A percentile compares a stretch with the other conserved stretches of the same genome.
Conservation (phyloP, 1,140 invertebrate species). For the Mylabris phalerata region DNA sequence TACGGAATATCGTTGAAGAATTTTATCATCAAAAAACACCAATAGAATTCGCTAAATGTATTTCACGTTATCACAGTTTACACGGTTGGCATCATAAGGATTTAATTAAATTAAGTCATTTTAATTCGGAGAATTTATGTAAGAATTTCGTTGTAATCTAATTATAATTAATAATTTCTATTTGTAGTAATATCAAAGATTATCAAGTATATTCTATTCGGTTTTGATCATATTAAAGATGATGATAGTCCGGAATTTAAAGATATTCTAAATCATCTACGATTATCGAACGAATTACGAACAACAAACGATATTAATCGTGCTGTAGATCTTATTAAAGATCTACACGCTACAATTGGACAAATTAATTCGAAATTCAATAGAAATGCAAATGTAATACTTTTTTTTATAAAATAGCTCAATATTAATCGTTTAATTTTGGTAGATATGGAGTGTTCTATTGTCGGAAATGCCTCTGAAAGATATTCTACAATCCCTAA, state of each 20-base stretch:
- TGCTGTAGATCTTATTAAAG: constrained; percentile 17
- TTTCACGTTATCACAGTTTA: constrained; percentile 50
- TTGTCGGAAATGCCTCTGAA: constrained; percentile 30
- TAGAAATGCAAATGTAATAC: constrained; percentile 14
- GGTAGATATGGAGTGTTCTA: constrained; percentile 34
- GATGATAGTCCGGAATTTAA: constrained; percentile 13
- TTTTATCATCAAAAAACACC: constrained; percentile 53
- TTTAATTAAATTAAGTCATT: constrained; percentile 57
- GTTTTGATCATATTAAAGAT: constrained; percentile 13
- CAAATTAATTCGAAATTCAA: constrained; percentile 19
- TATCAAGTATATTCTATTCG: constrained; percentile 26
- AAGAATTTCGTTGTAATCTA: constrained; percentile 14
- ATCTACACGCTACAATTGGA: constrained; percentile 20
- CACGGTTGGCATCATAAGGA: constrained; percentile 62
- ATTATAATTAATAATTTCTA: constrained; percentile 4
- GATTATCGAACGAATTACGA: constrained; percentile 17
- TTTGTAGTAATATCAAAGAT: constrained; percentile 24
- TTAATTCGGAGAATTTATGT: constrained; percentile 44
- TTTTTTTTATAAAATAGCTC: neutral
- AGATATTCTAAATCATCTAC: constrained; percentile 20
- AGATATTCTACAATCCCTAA: constrained; percentile 27
- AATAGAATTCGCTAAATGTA: constrained; percentile 48
- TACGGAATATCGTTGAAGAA: constrained; percentile 46
- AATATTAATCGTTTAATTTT: constrained; percentile 3
- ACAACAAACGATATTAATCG: constrained; percentile 15